A percentile compares a stretch with the other conserved stretches of the same genome.
phyloP scores from a whole-genome alignment of 2,113 vertebrate genomes.

The Pedionomus torquatus region DNA sequence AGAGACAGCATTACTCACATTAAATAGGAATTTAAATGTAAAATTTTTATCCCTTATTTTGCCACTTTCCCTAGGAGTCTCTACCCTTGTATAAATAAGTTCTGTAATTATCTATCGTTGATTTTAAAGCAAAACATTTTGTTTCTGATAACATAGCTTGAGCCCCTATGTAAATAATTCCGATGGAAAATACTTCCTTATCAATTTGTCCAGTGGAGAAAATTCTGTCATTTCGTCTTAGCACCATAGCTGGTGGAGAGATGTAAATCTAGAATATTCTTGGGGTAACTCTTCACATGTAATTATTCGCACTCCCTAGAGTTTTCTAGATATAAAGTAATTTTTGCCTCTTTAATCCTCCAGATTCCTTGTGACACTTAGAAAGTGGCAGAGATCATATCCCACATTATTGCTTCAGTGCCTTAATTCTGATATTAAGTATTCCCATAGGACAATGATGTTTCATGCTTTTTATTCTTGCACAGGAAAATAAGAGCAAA shows the following conservation, averaged over 20 bases:
- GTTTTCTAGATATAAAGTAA: neutral
- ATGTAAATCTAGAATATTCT: neutral
- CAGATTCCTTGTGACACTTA: neutral
- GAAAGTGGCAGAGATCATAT: neutral
- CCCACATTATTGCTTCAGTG: neutral
- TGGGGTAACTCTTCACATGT: neutral
- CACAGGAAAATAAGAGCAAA: neutral
- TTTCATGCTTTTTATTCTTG: neutral
- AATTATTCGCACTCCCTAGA: neutral
- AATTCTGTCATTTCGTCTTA: neutral
- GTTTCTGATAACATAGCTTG: neutral
- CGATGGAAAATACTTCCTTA: neutral
- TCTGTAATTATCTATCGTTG: neutral
- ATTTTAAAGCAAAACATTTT: neutral
- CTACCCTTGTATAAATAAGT: neutral
- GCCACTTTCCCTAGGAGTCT: neutral
- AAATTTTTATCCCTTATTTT: neutral
- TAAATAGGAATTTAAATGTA: neutral
- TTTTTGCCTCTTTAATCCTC: neutral
- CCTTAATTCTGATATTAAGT: neutral
- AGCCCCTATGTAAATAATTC: neutral
- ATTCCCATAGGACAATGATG: neutral
- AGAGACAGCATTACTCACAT: neutral
- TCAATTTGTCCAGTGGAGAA: neutral
- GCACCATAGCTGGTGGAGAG: neutral